A percentile compares a stretch with the other conserved stretches of the same genome.
These are phyloP conservation scores for Spodoptera litura DNA, from an alignment of 1,140 invertebrate genomes.

Conservation along the genomic window DNA sequence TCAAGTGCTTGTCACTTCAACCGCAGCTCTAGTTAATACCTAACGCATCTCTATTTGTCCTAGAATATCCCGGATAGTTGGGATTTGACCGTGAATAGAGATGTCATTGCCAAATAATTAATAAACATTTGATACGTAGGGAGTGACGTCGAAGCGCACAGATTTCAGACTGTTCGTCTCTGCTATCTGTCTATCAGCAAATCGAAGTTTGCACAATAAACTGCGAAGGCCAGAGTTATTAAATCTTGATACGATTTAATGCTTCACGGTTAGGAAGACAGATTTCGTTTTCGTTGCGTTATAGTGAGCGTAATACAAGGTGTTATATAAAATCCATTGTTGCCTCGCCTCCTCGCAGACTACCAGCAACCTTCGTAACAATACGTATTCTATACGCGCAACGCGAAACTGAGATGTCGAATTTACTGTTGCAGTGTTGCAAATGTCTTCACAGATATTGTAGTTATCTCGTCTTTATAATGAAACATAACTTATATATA, in stretches of 20 bases:
- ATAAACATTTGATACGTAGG: conserved; percentile 3
- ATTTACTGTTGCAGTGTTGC: background rate
- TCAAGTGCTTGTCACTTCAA: background rate
- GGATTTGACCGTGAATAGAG: background rate
- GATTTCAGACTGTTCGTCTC: background rate
- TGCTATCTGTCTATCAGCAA: conserved; percentile 26
- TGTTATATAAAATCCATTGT: conserved; percentile 73
- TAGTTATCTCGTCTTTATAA: too few relatives aligned
- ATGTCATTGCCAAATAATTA: conserved; percentile 15
- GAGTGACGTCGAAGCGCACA: background rate
- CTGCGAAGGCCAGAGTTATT: conserved; percentile 46
- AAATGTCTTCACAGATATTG: background rate
- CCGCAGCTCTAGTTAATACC: background rate
- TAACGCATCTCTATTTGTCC: background rate
- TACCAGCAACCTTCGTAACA: conserved; percentile 58
- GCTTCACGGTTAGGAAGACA: conserved; percentile 60
- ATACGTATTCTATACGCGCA: conserved; percentile 47
- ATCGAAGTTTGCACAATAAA: conserved; percentile 49
- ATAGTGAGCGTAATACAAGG: conserved; percentile 59
- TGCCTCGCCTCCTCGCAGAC: conserved; percentile 55
- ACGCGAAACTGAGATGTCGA: conserved; percentile 32
- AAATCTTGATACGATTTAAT: conserved; percentile 60
- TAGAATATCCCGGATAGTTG: background rate
- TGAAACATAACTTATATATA: too few relatives aligned
- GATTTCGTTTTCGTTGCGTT: conserved; percentile 64